phyloP scores from a whole-genome alignment of 2,113 vertebrate species.

The human region DNA sequence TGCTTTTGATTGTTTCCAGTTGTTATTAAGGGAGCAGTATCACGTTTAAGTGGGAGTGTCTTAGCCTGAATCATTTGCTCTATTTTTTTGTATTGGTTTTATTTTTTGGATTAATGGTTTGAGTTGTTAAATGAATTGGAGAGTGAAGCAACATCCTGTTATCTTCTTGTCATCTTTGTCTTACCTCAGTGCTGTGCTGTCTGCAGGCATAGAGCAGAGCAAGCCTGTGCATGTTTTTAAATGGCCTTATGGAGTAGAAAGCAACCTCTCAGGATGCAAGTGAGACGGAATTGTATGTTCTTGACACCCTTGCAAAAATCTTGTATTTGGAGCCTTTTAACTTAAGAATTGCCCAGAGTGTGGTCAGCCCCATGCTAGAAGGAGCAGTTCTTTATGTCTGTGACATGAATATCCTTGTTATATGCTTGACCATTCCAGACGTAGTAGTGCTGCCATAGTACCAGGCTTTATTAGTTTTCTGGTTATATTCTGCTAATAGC shows the following conservation, averaged over 20 bases:
- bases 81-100: constrained; percentile 17
- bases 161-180: constrained; percentile 15
- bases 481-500: not conserved
- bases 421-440: not conserved
- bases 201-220: not conserved
- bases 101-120: constrained; percentile 35
- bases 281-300: not conserved
- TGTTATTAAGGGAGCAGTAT: not conserved
- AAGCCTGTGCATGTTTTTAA: not conserved
- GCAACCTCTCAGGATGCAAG: constrained; percentile 17
- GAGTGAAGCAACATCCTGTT: not conserved
- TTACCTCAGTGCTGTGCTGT: not conserved
- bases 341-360: not conserved
- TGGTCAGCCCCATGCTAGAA: not conserved
- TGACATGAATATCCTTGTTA: not conserved
- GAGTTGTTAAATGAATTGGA: constrained; percentile 36
- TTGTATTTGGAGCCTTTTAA: not conserved
- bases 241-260: not conserved
- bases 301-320: not conserved
- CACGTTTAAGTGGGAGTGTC: not conserved
- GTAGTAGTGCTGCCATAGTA: not conserved
- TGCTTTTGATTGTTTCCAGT: not conserved
- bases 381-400: not conserved
- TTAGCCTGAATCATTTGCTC: not conserved
- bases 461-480: constrained; percentile 34